Base-by-base conservation (phyloP, 1,140 invertebrate genomes). In the Bombyx mandarina region DNA sequence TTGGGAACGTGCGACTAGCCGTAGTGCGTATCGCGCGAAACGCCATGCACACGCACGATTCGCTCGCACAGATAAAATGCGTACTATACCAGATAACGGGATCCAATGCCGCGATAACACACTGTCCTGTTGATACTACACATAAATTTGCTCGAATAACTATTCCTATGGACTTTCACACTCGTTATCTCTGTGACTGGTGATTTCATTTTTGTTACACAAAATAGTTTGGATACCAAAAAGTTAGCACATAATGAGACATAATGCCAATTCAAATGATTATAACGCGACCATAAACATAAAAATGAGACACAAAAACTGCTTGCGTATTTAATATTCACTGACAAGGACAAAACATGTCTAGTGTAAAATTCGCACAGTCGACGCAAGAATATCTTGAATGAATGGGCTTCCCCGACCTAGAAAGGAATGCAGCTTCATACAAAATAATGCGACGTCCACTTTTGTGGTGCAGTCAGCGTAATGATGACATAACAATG, bases 401-500 rank as follows among this genome's bases (percentile, higher is more conserved):
- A 73, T 75, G 69, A 65, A 58, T 64, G 74, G 78, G 76, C 69
- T 78, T 82, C 77, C 82, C 79, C 79, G 74, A 75, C 77, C 78
- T 79, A 75, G 69, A 79, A 75, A 77, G 61, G 74, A 77, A 62
- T 72, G 69, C 75, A 79, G 69, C 53, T 54, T 63, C 54, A 69
- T 67, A 69, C 58, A 70, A 35, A 74, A 69, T 69, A 74, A 58
- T 77, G 64, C 63, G 70, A 65, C 63, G 63, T 61, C 64, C 67
- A 68, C 71, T 67, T 71, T 82, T 77, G 69, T 79, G 71, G 73
- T 77, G 68, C 69, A 78, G 58, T 61, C 51, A 72, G 61, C 72
- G 74, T 79, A 75, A 79, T 81, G 65, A 78, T 77, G 67, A 75
- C 71, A 75, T 66, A 71, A 83, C 78, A 84, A 82, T 79, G 73